A percentile compares a stretch with the other conserved stretches of the same genome.
phyloP scores from a whole-genome alignment of 2,113 vertebrate genomes.

The Emydura subglobosa region DNA sequence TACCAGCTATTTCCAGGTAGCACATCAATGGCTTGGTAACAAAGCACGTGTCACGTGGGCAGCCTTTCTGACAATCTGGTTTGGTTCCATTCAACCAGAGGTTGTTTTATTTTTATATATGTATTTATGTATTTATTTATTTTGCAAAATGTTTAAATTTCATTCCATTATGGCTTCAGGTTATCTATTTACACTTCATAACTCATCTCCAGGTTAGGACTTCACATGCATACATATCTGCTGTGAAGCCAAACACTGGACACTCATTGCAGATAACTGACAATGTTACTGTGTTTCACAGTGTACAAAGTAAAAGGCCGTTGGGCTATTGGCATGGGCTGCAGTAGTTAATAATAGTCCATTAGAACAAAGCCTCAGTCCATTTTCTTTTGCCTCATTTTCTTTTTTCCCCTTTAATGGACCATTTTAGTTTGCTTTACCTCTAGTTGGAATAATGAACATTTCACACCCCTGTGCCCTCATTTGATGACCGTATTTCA shows the following conservation, averaged over 20 bases:
- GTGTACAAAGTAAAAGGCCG: neutral
- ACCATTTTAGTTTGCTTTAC: neutral
- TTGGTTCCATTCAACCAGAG: neutral
- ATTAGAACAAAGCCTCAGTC: neutral
- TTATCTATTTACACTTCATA: neutral
- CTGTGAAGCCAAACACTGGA: neutral
- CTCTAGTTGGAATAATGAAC: neutral
- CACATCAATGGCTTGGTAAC: neutral
- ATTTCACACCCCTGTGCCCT: neutral
- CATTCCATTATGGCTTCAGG: neutral
- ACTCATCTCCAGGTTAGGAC: neutral
- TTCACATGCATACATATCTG: neutral
- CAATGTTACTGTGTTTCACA: neutral
- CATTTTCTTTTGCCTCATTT: neutral
- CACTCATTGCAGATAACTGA: neutral
- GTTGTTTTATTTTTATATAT: neutral
- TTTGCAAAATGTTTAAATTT: neutral
- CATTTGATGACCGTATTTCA: neutral
- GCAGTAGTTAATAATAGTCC: neutral
- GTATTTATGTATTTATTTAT: neutral
- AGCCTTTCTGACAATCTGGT: neutral
- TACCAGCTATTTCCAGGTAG: neutral
- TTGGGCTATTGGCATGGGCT: neutral
- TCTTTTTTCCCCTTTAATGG: neutral
- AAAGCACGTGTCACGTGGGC: neutral